Evolutionary conservation across 2,888 invertebrate genomes (phyloP).

Genomic region (Tipula vernalis): DNA sequence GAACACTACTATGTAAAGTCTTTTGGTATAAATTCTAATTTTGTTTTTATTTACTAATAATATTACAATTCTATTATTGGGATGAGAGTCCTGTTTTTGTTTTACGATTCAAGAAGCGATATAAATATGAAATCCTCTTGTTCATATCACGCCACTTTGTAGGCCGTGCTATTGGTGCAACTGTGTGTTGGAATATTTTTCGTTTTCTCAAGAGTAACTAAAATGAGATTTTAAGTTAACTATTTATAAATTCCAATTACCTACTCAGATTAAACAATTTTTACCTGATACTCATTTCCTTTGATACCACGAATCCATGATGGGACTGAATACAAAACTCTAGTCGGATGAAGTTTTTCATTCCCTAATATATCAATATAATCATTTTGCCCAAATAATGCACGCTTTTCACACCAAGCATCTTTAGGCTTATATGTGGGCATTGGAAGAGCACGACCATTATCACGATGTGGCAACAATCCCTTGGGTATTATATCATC

Average conservation of each 20-base stretch:
- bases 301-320: conserved; percentile 79
- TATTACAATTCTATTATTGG: conserved; percentile 21
- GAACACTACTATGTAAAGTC: too few relatives aligned
- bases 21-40: background rate
- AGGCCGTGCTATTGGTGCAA: conserved; percentile 50
- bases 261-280: background rate
- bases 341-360: conserved; percentile 68
- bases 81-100: conserved; percentile 50
- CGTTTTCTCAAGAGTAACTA: conserved; percentile 47
- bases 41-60: background rate
- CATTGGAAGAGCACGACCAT: conserved; percentile 43
- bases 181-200: conserved; percentile 47
- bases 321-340: conserved; percentile 74
- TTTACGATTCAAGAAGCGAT: conserved; percentile 66
- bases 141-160: conserved; percentile 65
- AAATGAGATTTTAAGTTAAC: background rate
- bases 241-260: conserved; percentile 13
- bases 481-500: conserved; percentile 56
- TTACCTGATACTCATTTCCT: conserved; percentile 68
- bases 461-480: conserved; percentile 50
- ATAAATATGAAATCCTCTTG: conserved; percentile 60
- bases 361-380: conserved; percentile 92
- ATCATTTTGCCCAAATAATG: conserved; percentile 90
- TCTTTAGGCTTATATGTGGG: conserved; percentile 62
- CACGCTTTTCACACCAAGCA: conserved; percentile 61